These are phyloP conservation scores for Scaptomyza montana DNA, from an alignment of 1,140 invertebrate species.

Conservation along the genomic window DNA sequence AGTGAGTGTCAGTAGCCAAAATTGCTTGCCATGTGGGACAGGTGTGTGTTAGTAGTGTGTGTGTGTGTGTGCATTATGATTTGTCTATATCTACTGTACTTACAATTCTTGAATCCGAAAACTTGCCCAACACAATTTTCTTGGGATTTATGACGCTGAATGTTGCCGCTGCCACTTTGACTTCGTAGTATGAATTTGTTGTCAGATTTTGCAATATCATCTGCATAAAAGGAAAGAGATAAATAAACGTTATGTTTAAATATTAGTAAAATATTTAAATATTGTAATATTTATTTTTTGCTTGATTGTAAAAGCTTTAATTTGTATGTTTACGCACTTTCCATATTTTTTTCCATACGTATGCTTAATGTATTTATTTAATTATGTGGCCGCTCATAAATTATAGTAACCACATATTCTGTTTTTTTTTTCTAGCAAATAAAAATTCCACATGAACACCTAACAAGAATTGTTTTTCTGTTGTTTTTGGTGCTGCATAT, in stretches of 20 bases:
- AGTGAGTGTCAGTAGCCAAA: slow-evolving; percentile 45
- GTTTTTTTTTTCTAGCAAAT: too few relatives aligned
- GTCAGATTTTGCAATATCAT: slow-evolving; percentile 90
- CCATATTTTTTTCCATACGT: too few relatives aligned
- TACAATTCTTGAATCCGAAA: slow-evolving; percentile 87
- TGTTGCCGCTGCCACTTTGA: slow-evolving; percentile 89
- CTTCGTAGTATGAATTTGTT: slow-evolving; percentile 89
- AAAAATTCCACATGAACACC: too few relatives aligned
- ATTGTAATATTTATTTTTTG: neutral
- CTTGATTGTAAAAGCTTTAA: too few relatives aligned
- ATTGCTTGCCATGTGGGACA: slow-evolving; percentile 42
- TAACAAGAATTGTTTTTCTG: too few relatives aligned
- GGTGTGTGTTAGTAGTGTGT: slow-evolving; percentile 23
- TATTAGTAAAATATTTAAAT: slow-evolving; percentile 1
- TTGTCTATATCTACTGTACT: slow-evolving; percentile 57
- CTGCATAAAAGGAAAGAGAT: slow-evolving; percentile 84
- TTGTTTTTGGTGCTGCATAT: neutral
- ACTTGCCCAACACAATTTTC: slow-evolving; percentile 87
- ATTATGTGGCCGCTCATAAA: too few relatives aligned
- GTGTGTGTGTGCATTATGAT: slow-evolving; percentile 14
- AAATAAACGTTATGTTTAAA: neutral
- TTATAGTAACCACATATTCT: too few relatives aligned
- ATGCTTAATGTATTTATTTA: too few relatives aligned
- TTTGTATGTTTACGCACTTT: neutral
- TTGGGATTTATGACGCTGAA: slow-evolving; percentile 87